A percentile compares a stretch with the other conserved stretches of the same genome.
phyloP scores from a whole-genome alignment of 2,113 vertebrate genomes.

The Saguinus imperator region DNA sequence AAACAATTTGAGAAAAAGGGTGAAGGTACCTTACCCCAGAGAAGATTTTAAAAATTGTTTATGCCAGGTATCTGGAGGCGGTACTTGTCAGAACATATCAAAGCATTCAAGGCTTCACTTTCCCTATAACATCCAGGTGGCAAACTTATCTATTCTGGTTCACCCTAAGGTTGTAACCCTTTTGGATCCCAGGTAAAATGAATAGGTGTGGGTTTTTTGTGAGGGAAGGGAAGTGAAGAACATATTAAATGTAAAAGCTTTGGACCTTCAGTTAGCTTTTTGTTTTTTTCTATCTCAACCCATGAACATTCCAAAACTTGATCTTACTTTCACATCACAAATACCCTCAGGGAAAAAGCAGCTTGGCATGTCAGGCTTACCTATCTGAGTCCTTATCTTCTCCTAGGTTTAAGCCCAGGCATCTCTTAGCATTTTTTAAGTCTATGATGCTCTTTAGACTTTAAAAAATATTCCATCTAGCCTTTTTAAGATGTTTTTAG shows the following conservation, averaged over 20 bases:
- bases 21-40: not conserved
- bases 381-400: not conserved
- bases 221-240: too few species aligned
- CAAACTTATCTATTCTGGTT: not conserved
- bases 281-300: not conserved
- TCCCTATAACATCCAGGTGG: not conserved
- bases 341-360: not conserved
- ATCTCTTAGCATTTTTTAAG: not conserved
- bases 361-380: not conserved
- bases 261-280: not conserved
- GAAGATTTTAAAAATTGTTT: not conserved
- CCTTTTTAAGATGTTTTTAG: not conserved
- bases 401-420: not conserved
- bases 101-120: not conserved
- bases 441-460: not conserved
- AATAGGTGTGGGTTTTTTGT: not conserved
- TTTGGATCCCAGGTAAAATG: not conserved
- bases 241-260: not conserved
- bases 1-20: not conserved
- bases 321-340: not conserved
- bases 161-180: not conserved
- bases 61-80: not conserved
- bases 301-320: not conserved
- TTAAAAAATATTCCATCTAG: not conserved
- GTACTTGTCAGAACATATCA: not conserved